Evolutionary conservation across 2,888 invertebrate genomes (phyloP).

Genomic region (Pelosia muscerda): DNA sequence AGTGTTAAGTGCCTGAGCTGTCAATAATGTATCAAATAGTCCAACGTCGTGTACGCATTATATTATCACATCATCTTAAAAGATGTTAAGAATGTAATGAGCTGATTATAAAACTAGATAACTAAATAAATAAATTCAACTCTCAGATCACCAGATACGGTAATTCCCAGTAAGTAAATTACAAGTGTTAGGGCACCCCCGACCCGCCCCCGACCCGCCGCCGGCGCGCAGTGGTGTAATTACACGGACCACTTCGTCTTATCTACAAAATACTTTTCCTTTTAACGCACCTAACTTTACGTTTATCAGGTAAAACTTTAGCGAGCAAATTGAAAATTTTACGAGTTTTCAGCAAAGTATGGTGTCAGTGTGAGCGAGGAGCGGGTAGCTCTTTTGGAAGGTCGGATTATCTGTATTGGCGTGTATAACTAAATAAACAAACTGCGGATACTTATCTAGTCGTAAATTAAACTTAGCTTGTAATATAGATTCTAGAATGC

Average conservation of each 20-base stretch:
- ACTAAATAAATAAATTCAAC: conserved; percentile 20
- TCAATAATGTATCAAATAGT: no score
- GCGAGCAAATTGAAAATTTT: conserved; percentile 84
- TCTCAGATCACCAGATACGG: conserved; percentile 25
- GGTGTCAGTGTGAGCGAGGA: conserved; percentile 37
- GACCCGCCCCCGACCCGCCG: conserved; percentile 49
- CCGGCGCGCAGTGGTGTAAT: conserved; percentile 62
- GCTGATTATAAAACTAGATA: neutral
- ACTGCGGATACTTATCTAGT: no score
- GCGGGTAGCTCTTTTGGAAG: conserved; percentile 5
- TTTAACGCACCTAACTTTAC: conserved; percentile 76
- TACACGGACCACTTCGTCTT: conserved; percentile 63
- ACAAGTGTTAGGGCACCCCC: conserved; percentile 59
- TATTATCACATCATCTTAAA: no score
- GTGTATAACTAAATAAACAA: no score
- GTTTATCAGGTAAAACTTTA: conserved; percentile 84
- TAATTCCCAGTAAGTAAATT: conserved; percentile 56
- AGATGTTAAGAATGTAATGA: neutral
- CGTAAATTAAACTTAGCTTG: no score
- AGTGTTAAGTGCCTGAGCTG: no score
- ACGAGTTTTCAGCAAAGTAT: conserved; percentile 58
- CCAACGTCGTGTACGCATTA: no score
- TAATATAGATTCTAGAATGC: no score
- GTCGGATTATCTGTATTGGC: no score
- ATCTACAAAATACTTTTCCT: conserved; percentile 71